These are phyloP conservation scores for Chloropsis cyanopogon DNA, from an alignment of 2,113 vertebrate genomes.

Conservation along the genomic window DNA sequence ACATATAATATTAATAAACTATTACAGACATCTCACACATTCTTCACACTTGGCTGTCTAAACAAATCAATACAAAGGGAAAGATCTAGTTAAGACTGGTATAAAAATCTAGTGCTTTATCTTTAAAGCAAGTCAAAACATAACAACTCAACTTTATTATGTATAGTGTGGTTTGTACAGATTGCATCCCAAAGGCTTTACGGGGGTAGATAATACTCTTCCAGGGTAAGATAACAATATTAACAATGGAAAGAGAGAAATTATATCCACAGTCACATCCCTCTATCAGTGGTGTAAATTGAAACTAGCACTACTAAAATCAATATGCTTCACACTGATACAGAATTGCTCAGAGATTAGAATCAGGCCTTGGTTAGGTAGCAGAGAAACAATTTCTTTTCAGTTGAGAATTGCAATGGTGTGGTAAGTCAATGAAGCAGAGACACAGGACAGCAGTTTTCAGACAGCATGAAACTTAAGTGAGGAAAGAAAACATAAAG, in stretches of 20 bases:
- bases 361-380: neutral
- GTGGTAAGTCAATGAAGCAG: neutral
- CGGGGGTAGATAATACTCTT: neutral
- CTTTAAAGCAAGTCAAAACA: slow-evolving; percentile 23
- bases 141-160: slow-evolving; percentile 12
- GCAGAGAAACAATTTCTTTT: neutral
- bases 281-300: neutral
- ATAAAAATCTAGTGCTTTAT: slow-evolving; percentile 29
- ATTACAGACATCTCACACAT: neutral
- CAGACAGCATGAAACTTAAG: neutral
- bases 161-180: neutral
- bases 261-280: neutral
- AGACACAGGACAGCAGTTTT: neutral
- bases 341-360: neutral
- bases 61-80: slow-evolving; percentile 21
- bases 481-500: neutral
- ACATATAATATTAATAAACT: slow-evolving; percentile 17
- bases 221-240: neutral
- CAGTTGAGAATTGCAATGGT: neutral
- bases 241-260: neutral
- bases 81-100: neutral
- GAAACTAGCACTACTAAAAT: neutral
- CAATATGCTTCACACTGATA: neutral
- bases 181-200: neutral
- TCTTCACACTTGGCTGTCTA: slow-evolving; percentile 14